Evolutionary conservation across 2,888 invertebrate genomes (phyloP).

Genomic region (Dynastes tityus): DNA sequence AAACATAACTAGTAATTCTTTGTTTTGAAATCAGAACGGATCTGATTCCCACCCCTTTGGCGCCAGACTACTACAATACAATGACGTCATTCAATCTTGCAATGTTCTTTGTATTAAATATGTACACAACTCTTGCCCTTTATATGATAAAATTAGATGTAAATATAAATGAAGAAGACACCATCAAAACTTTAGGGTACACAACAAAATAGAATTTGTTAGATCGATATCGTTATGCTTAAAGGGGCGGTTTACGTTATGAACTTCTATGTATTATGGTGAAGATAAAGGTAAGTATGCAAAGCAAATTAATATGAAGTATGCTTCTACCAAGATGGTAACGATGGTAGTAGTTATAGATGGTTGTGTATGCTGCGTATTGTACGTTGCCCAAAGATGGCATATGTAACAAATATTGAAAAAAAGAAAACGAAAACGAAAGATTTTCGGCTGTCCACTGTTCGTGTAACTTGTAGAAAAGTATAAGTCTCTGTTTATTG

Average conservation of each 20-base stretch:
- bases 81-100: constrained; percentile 59
- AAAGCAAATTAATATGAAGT: background rate
- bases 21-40: constrained; percentile 60
- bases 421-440: constrained; percentile 10
- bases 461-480: background rate
- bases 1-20: constrained; percentile 56
- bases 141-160: constrained; percentile 29
- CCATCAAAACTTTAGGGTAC: background rate
- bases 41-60: constrained; percentile 58
- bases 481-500: background rate
- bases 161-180: constrained; percentile 4
- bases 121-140: constrained; percentile 48
- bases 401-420: background rate
- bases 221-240: constrained; percentile 28
- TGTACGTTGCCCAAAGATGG: background rate
- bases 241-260: constrained; percentile 8
- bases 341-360: background rate
- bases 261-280: background rate
- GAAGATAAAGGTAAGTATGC: background rate
- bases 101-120: constrained; percentile 58
- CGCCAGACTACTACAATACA: constrained; percentile 60
- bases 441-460: background rate
- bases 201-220: constrained; percentile 4
- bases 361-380: background rate
- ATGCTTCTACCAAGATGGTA: background rate